Base-by-base conservation (phyloP, 2,113 vertebrate species). In the Puffinus mauretanicus region DNA sequence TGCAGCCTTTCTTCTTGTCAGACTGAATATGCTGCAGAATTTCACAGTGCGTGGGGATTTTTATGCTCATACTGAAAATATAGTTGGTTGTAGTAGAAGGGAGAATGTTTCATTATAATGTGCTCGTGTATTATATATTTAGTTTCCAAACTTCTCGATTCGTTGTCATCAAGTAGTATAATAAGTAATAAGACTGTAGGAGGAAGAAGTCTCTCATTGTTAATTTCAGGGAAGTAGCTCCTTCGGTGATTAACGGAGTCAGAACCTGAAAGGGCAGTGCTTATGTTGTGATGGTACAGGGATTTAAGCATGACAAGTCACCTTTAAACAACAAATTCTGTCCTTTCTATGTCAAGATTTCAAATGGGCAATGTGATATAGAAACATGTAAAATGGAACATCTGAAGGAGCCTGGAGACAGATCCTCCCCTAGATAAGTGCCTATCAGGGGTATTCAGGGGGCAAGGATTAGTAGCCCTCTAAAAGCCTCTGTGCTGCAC, bases 391-490 rank as follows among this genome's bases (percentile, higher is more conserved):
- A 66, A 83, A 64, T 13, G 27, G 18, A 84, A 29, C 19, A 58
- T 36, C n/a, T 62, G 51, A 73, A 75, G 32, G 32, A 83, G 49
- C 3, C 36, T 7, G 22, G 27, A 76, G 10, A 21, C 26, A 85
- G 32, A 69, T 25, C 14, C 8, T 72, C 6, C 12, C 2, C 10
- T 42, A n/a, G 0, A 1, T 24, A 57, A 24, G 7, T 55, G 17
- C 29, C 11, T 80, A 15, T 61, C 4, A 24, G 8, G 8, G 21
- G 2, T 44, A 19, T 36, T 70, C 26, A 65, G 49, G 5, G 13
- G 66, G 4, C 4, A 64, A 71, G 11, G 26, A 77, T 38, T 81
- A 49, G 21, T 32, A 73, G 21, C 24, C 15, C 15, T 70, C 21
- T 47, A 40, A 89, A 73, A 75, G 26, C 2, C 5, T 62, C 24